Evolutionary conservation across 1,140 invertebrate species (phyloP), one percentile per base, ranked within the genome.

Genomic region (Zaprionus kolodkinae): DNA sequence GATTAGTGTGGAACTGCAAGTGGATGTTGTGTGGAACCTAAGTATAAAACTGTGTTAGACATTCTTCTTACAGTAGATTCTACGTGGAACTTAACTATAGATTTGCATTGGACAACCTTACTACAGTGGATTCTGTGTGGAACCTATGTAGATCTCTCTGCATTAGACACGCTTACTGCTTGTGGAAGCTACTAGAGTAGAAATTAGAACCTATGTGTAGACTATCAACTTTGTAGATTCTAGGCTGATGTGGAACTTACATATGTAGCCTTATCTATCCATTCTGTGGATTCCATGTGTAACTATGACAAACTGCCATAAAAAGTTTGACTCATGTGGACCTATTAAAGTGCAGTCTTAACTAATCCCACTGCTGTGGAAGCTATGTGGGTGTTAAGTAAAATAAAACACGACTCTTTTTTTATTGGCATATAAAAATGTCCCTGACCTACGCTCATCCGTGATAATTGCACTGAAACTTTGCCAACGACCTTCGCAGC

Each of bases 401-500:
- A 25, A 63, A 25, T 45, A 63, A 27, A 10, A 50, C 17, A 55
- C 30, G 38, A 11, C 27, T 5, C 13, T n/a, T 30, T 30, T 30
- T 62, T 71, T 65, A 65, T 71, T 71, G 61, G 30, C 52, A n/a
- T 15, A 71, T 65, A 36, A 48, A 64, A 65, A 12, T 21, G 69
- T 56, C 69, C 69, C 61, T 71, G 61, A 71, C 69, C 69, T 71
- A 65, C 40, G 69, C 38, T 13, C 69, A 38, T 71, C 27, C 30
- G 21, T 21, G 11, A 63, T 63, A n/a, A 40, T 43, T 27, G 27
- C 38, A 45, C 7, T n/a, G 67, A 62, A 40, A 52, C 38, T 38
- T 55, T 43, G 9, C 36, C 12, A 38, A 3, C 56, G 50, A 62
- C 72, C 72, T 74, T 74, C 45, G 72, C 25, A 5, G 27, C 21